Evolutionary conservation across 2,797 vertebrate species (phyloP).

Genomic region (Takifugu ocellatus): DNA sequence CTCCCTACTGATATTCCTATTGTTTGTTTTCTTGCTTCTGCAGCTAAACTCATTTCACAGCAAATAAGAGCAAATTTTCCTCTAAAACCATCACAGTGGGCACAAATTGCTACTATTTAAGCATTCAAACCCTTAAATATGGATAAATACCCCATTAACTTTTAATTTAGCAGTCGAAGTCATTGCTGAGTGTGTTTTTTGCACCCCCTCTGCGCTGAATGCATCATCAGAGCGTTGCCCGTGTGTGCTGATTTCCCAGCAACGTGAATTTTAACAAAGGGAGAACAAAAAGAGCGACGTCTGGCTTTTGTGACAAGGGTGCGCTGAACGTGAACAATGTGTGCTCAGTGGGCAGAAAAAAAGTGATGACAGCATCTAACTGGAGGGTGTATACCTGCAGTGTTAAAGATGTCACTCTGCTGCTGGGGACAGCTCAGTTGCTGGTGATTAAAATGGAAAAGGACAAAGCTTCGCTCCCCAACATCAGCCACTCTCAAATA

Average conservation of each 20-base stretch:
- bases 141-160: constrained; percentile 41
- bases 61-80: constrained; percentile 47
- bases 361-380: constrained; percentile 56
- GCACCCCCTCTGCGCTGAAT: no score
- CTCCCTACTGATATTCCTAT: constrained; percentile 41
- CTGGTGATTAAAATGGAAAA: constrained; percentile 51
- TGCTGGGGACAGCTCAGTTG: constrained; percentile 40
- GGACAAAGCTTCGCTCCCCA: constrained; percentile 32
- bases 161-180: background rate
- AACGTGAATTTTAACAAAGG: background rate
- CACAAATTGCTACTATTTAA: constrained; percentile 50
- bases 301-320: constrained; percentile 58
- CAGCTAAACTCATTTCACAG: constrained; percentile 54
- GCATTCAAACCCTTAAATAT: constrained; percentile 41
- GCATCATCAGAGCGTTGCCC: no score
- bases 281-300: constrained; percentile 33
- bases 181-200: background rate
- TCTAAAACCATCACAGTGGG: constrained; percentile 52
- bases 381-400: constrained; percentile 56
- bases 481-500: constrained; percentile 38
- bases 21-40: constrained; percentile 40
- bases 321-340: constrained; percentile 48
- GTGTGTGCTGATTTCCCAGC: no score
- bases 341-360: constrained; percentile 61
- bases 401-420: constrained; percentile 56